Base-by-base conservation (phyloP, 2,888 invertebrate genomes). In the Taenaris catops region DNA sequence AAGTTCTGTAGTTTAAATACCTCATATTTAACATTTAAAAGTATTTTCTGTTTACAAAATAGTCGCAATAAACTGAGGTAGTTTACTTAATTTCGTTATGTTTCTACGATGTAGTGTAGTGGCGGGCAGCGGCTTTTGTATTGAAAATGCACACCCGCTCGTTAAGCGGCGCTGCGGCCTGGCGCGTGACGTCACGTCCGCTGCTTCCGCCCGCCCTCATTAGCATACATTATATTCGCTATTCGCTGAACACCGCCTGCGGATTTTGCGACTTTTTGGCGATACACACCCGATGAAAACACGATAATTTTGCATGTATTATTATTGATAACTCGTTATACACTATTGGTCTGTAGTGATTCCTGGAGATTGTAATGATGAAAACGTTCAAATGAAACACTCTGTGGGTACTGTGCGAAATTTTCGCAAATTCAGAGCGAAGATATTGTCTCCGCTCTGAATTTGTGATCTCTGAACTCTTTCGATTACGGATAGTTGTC, bases 151-250 rank as follows among this genome's bases (percentile, higher is more conserved):
- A 75, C 70, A 72, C 63, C 68, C 67, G 67, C 78, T 81, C 81
- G 80, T 80, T 81, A 81, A 67, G 64, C 59, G 63, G 67, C 63
- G 74, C 72, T 76, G 80, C 63, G 79, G 79, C 80, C 75, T 72
- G 59, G 65, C 71, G 74, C 80, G 78, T 79, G 80, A 78, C 75
- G 79, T 75, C 80, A 80, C 79, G 76, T 81, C 65, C 71, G 55
- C 63, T 59, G 55, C 58, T 63, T 64, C 67, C 59, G 59, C 66
- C 67, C 61, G 68, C 70, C 66, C 75, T 83, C 80, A 83, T 87
- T 84, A 84, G 69, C 86, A 84, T 84, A 84, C 71, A 84, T 86
- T 84, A 86, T 80, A 74, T 75, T 74, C 69, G 63, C 75, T 70
- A 73, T 80, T 76, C 75, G 70, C 66, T 63, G 65, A 64, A 58